Evolutionary conservation across 2,888 invertebrate genomes (phyloP), one percentile per base, ranked within the genome.

Genomic region (Stenotaenia linearis): DNA sequence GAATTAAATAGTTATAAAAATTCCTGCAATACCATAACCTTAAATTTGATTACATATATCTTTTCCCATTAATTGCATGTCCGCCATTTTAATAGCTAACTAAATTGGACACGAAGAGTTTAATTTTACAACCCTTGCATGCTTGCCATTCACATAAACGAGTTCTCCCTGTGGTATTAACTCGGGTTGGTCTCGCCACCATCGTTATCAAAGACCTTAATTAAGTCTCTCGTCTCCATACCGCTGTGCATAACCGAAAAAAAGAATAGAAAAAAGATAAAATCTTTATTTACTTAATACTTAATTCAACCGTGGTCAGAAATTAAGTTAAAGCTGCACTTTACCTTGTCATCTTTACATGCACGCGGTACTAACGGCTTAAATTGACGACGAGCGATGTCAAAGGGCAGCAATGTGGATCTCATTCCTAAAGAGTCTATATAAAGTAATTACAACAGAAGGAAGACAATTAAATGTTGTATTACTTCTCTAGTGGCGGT

Each of bases 101-200:
- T 69, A 69, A 69, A 69, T 69, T 69, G 69, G 69, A 69, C 69
- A 69, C 69, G 69, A 69, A 69, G 69, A 69, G 69, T 69, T 69
- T 69, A 69, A 69, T 69, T 69, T 69, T 69, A 69, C 69, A 69
- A 69, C 69, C 28, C 28, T 69, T 28, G 69, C 69, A 69, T 69
- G 69, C 69, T 28, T 28, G 25, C 28, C 69, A 28, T 23, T 50
- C 50, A 50, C 23, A 69, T 69, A 69, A 69, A 69, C 69, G 28
- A 69, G 69, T 69, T 69, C n/a, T 69, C 25, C 69, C 69, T 28
- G 10, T 25, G 23, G 3, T 69, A 28, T 69, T 69, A 69, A 45
- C 21, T 50, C 50, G 5, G 7, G 18, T 50, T 18, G 50, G 50
- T 50, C 50, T 50, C 50, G 50, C 50, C 32, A 32, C 32, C 32